Evolutionary conservation across 2,113 vertebrate genomes (phyloP).

Genomic region (Corythornis cristatus): DNA sequence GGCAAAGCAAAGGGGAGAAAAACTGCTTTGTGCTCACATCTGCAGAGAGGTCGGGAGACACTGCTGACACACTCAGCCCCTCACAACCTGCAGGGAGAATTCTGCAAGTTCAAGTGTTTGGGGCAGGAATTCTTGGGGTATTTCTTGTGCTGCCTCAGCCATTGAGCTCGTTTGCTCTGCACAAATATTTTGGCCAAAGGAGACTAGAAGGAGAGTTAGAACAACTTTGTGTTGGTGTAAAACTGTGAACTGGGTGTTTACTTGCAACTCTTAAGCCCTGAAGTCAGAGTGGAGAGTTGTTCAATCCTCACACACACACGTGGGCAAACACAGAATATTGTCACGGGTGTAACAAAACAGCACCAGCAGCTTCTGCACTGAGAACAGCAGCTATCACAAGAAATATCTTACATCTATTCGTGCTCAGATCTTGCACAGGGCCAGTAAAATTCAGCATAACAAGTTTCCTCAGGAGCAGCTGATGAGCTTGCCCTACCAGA

Average conservation of each 20-base stretch:
- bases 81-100: background rate
- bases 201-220: background rate
- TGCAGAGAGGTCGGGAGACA: background rate
- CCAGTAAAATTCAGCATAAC: background rate
- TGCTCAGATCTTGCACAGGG: background rate
- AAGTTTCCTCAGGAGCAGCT: background rate
- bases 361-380: accelerated
- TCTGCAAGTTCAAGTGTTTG: background rate
- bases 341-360: background rate
- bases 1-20: background rate
- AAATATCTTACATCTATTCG: background rate
- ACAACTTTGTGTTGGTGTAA: slow-evolving; percentile 1
- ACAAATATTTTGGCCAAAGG: slow-evolving; percentile 1
- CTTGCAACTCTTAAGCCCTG: background rate
- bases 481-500: background rate
- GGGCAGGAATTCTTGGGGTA: background rate
- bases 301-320: background rate
- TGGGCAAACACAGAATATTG: background rate
- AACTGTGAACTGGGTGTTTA: background rate
- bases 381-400: background rate
- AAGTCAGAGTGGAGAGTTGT: background rate
- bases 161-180: background rate
- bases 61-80: background rate
- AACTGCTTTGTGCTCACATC: background rate
- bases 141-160: background rate